phyloP scores from a whole-genome alignment of 2,888 invertebrate species.

The Beris morrisii region DNA sequence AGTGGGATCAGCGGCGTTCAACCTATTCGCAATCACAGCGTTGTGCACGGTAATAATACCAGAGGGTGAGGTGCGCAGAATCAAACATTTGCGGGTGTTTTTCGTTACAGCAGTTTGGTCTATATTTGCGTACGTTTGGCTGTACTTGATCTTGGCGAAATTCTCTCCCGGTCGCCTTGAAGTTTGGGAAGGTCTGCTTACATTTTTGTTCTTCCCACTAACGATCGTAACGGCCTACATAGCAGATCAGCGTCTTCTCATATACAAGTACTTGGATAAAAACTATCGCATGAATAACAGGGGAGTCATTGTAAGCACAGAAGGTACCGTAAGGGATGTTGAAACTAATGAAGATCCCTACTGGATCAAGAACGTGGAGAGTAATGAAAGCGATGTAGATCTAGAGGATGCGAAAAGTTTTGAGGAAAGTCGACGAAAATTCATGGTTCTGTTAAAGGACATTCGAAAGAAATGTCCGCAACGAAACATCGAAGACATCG shows the following conservation, averaged over 20 bases:
- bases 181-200: conserved; percentile 90
- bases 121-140: conserved; percentile 94
- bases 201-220: conserved; percentile 91
- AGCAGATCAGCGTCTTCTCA: conserved; percentile 78
- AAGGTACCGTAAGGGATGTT: conserved; percentile 66
- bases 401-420: conserved; percentile 76
- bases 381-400: conserved; percentile 57
- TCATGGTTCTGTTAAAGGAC: conserved; percentile 86
- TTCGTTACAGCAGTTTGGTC: conserved; percentile 95
- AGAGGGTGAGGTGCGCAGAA: conserved; percentile 78
- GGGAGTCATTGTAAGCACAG: conserved; percentile 80
- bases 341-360: conserved; percentile 66
- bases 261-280: conserved; percentile 79
- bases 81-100: conserved; percentile 91
- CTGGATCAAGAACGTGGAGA: conserved; percentile 60
- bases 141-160: conserved; percentile 85
- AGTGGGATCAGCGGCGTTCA: conserved; percentile 94
- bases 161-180: conserved; percentile 80
- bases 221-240: conserved; percentile 92
- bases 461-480: conserved; percentile 89
- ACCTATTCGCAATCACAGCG: conserved; percentile 91
- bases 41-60: conserved; percentile 88
- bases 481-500: conserved; percentile 85
- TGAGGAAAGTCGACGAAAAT: conserved; percentile 90
- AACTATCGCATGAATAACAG: conserved; percentile 81